Evolutionary conservation across 2,113 vertebrate species (phyloP), one percentile per base, ranked within the genome.

Genomic region (Heloderma charlesbogerti): DNA sequence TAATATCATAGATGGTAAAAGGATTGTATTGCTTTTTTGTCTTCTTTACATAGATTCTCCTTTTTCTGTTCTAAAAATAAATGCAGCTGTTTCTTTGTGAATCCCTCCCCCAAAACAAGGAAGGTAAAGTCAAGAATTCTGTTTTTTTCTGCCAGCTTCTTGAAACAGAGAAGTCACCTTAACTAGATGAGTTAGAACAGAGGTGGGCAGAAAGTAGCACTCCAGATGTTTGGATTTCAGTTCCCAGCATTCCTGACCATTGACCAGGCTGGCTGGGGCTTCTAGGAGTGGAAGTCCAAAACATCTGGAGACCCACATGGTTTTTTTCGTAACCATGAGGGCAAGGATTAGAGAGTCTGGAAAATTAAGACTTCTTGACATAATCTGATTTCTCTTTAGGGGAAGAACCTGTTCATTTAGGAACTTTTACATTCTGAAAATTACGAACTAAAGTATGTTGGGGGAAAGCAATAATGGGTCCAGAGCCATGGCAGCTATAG

Each of bases 1-100:
- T 31, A 34, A 72, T 34, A 34, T 72, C 34, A 72, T 72, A 34
- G 31, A 31, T 13, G 13, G 0, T 51, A 25, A 71, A 25, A 63
- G 84, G 45, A 31, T 1, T 10, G 0, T 0, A 10, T 20, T 63
- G 13, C 1, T 1, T 34, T 87, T 37, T 60, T 3, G 81, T 3
- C 54, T 51, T 3, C 60, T 81, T 88, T 81, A 71, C 9, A 37
- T 37, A 25, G 18, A 43, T 84, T 40, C 29, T 80, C 60, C 25
- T 40, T 84, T 34, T 48, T 25, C 29, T 43, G 9, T 48, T n/a
- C 18, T 77, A 45, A 84, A 77, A 75, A 66, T 43, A 89, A 27
- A 66, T 72, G 43, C 7, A 25, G 0, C 12, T 48, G 22, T 63
- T 57, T 69, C 2, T 0, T 1, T 1, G 7, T 25, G 31, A 27